Conservation (phyloP, 2,888 invertebrate genomes). For the Hedya salicella region DNA sequence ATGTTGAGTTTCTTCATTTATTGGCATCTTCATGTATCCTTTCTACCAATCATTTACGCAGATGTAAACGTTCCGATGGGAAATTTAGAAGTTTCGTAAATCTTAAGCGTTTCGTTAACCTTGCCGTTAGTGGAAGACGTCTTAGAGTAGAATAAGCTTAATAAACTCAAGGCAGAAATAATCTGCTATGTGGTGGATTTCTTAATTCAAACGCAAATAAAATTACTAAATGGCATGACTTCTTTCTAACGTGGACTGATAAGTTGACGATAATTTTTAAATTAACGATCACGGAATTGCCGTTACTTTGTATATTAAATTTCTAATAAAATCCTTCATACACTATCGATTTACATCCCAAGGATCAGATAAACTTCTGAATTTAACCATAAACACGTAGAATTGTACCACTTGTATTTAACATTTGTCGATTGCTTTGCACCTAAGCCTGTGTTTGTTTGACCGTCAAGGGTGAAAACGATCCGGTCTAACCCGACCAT, state of each 20-base stretch:
- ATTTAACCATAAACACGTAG: slow-evolving; percentile 34
- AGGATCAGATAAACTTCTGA: slow-evolving; percentile 31
- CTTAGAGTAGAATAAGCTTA: not conserved
- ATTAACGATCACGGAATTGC: slow-evolving; percentile 4
- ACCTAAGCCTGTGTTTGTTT: slow-evolving; percentile 80
- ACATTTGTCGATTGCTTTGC: slow-evolving; percentile 68
- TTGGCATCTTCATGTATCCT: slow-evolving; percentile 38
- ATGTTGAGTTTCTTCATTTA: slow-evolving; percentile 33
- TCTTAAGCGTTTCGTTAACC: not conserved
- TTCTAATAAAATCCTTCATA: not conserved
- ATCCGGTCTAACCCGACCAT: slow-evolving; percentile 84
- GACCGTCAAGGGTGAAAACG: slow-evolving; percentile 80
- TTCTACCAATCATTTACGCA: slow-evolving; percentile 29
- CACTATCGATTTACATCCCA: not conserved
- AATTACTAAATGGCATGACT: not conserved
- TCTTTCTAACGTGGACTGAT: not conserved
- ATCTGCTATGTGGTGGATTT: slow-evolving; percentile 7
- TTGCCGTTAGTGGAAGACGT: not conserved
- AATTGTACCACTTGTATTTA: slow-evolving; percentile 31
- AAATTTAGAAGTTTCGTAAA: slow-evolving; percentile 19
- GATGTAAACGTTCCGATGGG: slow-evolving; percentile 15
- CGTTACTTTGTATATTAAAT: slow-evolving; percentile 8
- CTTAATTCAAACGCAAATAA: not conserved
- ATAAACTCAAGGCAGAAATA: not conserved
- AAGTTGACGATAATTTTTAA: not conserved